A percentile compares a stretch with the other conserved stretches of the same genome.
These are phyloP conservation scores for Scomber colias DNA, from an alignment of 2,113 vertebrate species.

Conservation along the genomic window DNA sequence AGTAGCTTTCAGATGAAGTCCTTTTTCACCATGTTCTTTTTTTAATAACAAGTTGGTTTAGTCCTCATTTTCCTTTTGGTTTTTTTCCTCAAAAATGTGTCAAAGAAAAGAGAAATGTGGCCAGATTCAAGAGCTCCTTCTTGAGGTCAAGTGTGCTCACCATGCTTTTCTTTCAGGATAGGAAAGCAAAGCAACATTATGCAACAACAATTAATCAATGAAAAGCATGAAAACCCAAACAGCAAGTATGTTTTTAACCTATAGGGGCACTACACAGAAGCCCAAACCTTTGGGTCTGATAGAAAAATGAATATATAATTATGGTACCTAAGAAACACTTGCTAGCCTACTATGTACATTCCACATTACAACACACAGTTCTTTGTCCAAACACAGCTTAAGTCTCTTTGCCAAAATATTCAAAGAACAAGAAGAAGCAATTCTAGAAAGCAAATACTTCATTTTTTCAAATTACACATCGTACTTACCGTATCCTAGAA, in stretches of 20 bases:
- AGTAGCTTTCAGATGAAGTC: constrained; percentile 32
- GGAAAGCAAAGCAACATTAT: constrained; percentile 58
- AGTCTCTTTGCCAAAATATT: constrained; percentile 9
- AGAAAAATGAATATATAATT: neutral
- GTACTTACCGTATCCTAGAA: constrained; percentile 17
- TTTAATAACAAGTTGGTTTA: neutral
- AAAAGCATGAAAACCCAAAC: constrained; percentile 4
- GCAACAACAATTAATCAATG: constrained; percentile 23
- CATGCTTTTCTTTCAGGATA: constrained; percentile 39
- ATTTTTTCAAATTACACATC: neutral
- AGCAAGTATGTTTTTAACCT: neutral
- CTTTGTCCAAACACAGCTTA: neutral
- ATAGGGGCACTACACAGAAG: neutral
- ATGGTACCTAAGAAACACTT: constrained; percentile 5
- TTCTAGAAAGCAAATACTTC: neutral
- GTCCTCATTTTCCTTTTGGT: constrained; percentile 9
- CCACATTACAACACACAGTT: neutral
- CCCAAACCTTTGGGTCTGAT: neutral
- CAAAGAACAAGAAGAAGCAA: neutral
- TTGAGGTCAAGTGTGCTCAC: neutral
- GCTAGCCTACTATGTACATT: neutral
- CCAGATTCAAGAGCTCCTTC: constrained; percentile 23
- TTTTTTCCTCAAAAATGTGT: constrained; percentile 22
- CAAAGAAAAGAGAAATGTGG: constrained; percentile 17
- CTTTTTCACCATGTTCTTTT: constrained; percentile 7